Conservation (phyloP, 2,113 vertebrate genomes). For the Pseudorasbora parva region DNA sequence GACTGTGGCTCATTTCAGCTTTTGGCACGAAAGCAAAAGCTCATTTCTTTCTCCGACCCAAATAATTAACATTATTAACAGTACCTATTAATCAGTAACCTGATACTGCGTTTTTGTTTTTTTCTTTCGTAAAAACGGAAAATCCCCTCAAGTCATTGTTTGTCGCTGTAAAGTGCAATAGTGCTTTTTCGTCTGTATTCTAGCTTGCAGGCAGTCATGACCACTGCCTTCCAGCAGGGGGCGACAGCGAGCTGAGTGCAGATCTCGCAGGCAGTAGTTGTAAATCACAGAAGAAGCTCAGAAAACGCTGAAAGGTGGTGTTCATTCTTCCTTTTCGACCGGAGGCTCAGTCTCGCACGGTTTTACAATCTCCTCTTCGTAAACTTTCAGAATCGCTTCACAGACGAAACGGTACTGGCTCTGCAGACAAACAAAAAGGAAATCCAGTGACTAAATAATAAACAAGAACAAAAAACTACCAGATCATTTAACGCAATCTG, state of each 20-base stretch:
- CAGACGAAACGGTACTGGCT: conserved; percentile 61
- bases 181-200: conserved; percentile 53
- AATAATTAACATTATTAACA: conserved; percentile 45
- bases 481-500: too few relatives aligned
- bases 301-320: neutral
- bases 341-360: conserved; percentile 28
- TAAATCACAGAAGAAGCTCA: conserved; percentile 20
- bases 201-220: conserved; percentile 42
- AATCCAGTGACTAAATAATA: neutral
- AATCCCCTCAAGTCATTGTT: conserved; percentile 52
- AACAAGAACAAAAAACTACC: too few relatives aligned
- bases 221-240: conserved; percentile 46
- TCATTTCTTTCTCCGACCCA: conserved; percentile 27
- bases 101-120: conserved; percentile 41
- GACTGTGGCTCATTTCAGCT: conserved; percentile 51
- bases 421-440: conserved; percentile 26
- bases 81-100: conserved; percentile 45
- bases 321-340: conserved; percentile 45
- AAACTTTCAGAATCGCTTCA: conserved; percentile 59
- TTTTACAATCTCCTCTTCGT: conserved; percentile 53
- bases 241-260: conserved; percentile 21
- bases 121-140: neutral
- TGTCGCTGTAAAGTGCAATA: conserved; percentile 62
- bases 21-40: conserved; percentile 55
- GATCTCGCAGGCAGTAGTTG: conserved; percentile 44